phyloP scores from a whole-genome alignment of 2,888 invertebrate species.

The Drosophila quasianomalipes region DNA sequence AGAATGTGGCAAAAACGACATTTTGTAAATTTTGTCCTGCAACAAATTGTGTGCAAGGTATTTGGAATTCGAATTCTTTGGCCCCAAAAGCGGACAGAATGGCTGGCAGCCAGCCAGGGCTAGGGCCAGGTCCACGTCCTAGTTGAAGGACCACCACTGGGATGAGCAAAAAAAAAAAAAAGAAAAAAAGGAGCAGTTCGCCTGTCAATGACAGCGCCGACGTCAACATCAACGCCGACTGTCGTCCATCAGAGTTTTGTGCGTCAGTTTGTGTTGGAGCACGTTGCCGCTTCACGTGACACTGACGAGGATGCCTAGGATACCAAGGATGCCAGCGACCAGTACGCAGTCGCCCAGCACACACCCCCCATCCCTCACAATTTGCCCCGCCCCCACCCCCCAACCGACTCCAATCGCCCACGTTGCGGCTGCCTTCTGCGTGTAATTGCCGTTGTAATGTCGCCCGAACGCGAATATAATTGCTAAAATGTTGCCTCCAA shows the following conservation, averaged over 20 bases:
- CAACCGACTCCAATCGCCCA: constrained; percentile 26
- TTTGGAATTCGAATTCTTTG: constrained; percentile 49
- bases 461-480: constrained; percentile 81
- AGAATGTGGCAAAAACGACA: constrained; percentile 16
- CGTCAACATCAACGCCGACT: constrained; percentile 52
- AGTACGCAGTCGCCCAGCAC: background rate
- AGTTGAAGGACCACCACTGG: constrained; percentile 9
- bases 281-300: constrained; percentile 79
- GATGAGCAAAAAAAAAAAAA: background rate
- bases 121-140: background rate
- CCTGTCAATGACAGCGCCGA: constrained; percentile 70
- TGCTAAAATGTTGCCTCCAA: constrained; percentile 79
- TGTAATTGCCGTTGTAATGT: constrained; percentile 80
- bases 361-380: background rate
- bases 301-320: constrained; percentile 68
- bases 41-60: constrained; percentile 40
- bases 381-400: background rate
- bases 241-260: constrained; percentile 70
- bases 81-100: constrained; percentile 10
- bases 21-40: constrained; percentile 8
- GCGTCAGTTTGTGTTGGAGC: constrained; percentile 72
- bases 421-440: constrained; percentile 71
- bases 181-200: constrained; percentile 23
- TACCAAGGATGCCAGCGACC: constrained; percentile 35
- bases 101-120: background rate